These are phyloP conservation scores for Cyprinodon brontotheroides DNA, from an alignment of 2,113 vertebrate species.

Conservation along the genomic window DNA sequence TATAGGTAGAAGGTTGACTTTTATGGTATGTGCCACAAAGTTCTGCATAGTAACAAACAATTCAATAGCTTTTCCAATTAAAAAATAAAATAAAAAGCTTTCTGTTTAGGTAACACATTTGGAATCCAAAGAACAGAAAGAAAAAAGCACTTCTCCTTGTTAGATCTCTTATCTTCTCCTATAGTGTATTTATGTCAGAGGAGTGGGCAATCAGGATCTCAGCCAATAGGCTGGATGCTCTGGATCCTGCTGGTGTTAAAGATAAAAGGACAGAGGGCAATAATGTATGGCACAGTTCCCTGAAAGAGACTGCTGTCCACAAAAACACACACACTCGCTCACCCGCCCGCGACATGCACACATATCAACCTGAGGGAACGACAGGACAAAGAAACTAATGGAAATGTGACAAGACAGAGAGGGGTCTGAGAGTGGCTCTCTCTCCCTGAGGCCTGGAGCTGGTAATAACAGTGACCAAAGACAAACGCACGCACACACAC, in stretches of 20 bases:
- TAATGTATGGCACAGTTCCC: slow-evolving; percentile 52
- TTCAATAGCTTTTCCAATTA: slow-evolving; percentile 8
- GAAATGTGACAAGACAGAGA: slow-evolving; percentile 70
- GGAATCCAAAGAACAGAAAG: background rate
- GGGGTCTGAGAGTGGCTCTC: slow-evolving; percentile 56
- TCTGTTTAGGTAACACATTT: slow-evolving; percentile 3
- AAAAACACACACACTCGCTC: slow-evolving; percentile 27
- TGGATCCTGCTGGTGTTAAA: slow-evolving; percentile 29
- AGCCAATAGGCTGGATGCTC: slow-evolving; percentile 17
- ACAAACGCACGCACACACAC: slow-evolving; percentile 38
- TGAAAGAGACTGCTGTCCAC: slow-evolving; percentile 32
- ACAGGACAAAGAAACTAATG: slow-evolving; percentile 62
- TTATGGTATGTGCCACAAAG: slow-evolving; percentile 11
- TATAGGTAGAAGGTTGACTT: too few relatives aligned
- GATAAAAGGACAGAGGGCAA: slow-evolving; percentile 42
- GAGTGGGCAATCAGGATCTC: background rate
- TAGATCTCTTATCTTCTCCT: slow-evolving; percentile 10
- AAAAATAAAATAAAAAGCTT: background rate
- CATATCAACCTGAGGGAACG: slow-evolving; percentile 38
- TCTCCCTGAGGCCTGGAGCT: slow-evolving; percentile 56
- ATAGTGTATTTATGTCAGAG: background rate
- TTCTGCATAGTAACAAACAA: slow-evolving; percentile 21
- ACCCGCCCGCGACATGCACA: slow-evolving; percentile 23
- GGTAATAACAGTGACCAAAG: slow-evolving; percentile 54
- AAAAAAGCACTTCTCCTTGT: slow-evolving; percentile 15